Percentiles rank a stretch among this genome's conserved stretches.
phyloP scores from a whole-genome alignment of 2,797 vertebrate species.

The Telmatherina bonti region DNA sequence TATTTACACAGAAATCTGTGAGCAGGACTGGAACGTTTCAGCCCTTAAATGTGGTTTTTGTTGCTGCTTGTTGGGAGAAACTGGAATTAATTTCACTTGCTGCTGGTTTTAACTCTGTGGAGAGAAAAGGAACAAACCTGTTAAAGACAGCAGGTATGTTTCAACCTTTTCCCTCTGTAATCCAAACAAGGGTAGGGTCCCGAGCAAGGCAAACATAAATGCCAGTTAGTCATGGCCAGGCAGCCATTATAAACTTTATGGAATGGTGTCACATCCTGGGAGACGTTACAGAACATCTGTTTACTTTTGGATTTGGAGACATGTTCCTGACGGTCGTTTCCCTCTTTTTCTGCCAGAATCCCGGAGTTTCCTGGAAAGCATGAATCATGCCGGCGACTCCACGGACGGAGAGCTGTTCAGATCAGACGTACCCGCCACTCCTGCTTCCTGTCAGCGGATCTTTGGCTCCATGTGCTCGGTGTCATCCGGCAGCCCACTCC shows the following conservation, averaged over 20 bases:
- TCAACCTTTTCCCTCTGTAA: background rate
- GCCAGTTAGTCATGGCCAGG: background rate
- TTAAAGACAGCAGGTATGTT: slow-evolving; percentile 13
- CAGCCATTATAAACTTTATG: slow-evolving; percentile 2
- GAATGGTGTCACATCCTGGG: slow-evolving; percentile 13
- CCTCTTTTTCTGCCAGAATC: slow-evolving; percentile 78
- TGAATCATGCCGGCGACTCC: slow-evolving; percentile 77
- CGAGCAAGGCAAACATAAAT: slow-evolving; percentile 22
- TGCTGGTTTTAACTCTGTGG: too few species aligned
- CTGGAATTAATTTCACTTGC: background rate
- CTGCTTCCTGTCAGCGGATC: slow-evolving; percentile 81
- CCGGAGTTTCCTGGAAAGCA: slow-evolving; percentile 82
- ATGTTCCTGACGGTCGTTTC: background rate
- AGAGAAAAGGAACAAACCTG: background rate
- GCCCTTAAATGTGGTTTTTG: background rate
- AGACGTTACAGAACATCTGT: background rate
- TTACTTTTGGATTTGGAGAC: background rate
- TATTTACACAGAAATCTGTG: background rate
- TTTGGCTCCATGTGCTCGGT: slow-evolving; percentile 82
- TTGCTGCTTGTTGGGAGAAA: background rate
- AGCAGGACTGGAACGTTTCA: background rate
- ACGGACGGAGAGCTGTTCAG: slow-evolving; percentile 83
- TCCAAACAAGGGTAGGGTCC: slow-evolving; percentile 21
- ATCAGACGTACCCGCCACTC: slow-evolving; percentile 68
- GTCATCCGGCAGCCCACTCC: slow-evolving; percentile 78